Conservation (phyloP, 2,888 invertebrate genomes). For the Acrocera orbiculus region DNA sequence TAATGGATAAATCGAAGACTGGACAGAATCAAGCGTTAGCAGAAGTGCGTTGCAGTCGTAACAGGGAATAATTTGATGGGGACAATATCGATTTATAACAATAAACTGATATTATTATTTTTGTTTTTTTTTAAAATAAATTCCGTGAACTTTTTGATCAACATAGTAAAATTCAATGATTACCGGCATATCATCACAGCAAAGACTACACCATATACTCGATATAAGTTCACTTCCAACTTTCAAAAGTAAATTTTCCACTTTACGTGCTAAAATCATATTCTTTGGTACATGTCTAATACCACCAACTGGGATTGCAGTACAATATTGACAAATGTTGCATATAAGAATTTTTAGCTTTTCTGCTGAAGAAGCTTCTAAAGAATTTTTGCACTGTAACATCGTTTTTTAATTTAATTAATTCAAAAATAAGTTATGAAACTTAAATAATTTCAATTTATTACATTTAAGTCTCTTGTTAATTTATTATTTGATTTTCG, state of each 20-base stretch:
- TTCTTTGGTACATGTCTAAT: conserved; percentile 46
- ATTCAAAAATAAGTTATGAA: background rate
- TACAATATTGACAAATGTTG: conserved; percentile 40
- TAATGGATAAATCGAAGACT: too few species aligned
- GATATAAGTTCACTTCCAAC: conserved; percentile 23
- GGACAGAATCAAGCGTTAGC: too few species aligned
- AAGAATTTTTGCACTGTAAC: background rate
- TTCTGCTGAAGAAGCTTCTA: conserved; percentile 4
- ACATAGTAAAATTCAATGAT: too few species aligned
- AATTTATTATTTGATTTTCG: conserved; percentile 23
- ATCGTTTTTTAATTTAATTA: background rate
- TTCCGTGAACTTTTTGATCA: too few species aligned
- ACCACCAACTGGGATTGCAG: conserved; percentile 43
- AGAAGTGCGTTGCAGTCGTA: too few species aligned
- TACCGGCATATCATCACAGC: conserved; percentile 25
- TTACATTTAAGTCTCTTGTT: conserved; percentile 12
- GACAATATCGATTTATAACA: too few species aligned
- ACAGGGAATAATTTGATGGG: too few species aligned
- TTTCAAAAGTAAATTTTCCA: conserved; percentile 22
- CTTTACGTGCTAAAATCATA: conserved; percentile 30
- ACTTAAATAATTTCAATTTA: conserved; percentile 5
- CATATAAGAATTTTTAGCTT: conserved; percentile 33
- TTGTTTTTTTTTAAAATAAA: too few species aligned
- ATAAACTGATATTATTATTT: too few species aligned
- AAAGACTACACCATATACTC: conserved; percentile 26